Conservation (phyloP, 2,888 invertebrate species). For the Drosophila planitibia region DNA sequence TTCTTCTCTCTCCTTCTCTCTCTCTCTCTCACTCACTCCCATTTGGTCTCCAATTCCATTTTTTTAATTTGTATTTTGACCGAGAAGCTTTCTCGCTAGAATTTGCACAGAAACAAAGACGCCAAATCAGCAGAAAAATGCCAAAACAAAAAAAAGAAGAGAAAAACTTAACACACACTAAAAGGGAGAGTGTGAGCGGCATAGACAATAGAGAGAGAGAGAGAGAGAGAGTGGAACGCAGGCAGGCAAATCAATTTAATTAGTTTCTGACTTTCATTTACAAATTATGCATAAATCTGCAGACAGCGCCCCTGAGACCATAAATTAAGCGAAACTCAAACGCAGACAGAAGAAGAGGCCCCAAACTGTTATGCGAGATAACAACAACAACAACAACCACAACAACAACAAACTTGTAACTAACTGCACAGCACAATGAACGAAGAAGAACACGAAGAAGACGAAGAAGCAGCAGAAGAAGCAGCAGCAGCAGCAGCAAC, state of each 20-base stretch:
- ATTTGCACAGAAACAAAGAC: conserved; percentile 33
- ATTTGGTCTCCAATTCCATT: neutral
- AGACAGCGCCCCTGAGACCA: conserved; percentile 77
- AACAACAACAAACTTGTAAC: conserved; percentile 70
- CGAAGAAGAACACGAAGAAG: conserved; percentile 1
- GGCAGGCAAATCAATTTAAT: conserved; percentile 77
- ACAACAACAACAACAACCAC: conserved; percentile 58
- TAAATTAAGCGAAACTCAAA: conserved; percentile 77
- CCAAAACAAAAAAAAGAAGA: conserved; percentile 5
- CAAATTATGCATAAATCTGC: conserved; percentile 79
- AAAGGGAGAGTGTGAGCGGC: neutral
- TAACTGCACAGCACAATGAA: conserved; percentile 67
- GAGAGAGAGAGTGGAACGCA: conserved; percentile 24
- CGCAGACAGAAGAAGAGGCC: conserved; percentile 37
- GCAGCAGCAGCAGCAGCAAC: neutral
- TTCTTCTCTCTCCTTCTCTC: neutral
- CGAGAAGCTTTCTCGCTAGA: neutral
- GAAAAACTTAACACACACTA: conserved; percentile 9
- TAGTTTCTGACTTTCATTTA: conserved; percentile 82
- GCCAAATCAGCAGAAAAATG: conserved; percentile 46
- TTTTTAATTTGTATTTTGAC: neutral
- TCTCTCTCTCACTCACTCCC: neutral
- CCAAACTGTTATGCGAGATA: conserved; percentile 49
- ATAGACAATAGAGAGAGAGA: conserved; percentile 10
- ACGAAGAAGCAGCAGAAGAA: neutral